phyloP scores from a whole-genome alignment of 1,140 invertebrate species.

The Forficula auricularia region DNA sequence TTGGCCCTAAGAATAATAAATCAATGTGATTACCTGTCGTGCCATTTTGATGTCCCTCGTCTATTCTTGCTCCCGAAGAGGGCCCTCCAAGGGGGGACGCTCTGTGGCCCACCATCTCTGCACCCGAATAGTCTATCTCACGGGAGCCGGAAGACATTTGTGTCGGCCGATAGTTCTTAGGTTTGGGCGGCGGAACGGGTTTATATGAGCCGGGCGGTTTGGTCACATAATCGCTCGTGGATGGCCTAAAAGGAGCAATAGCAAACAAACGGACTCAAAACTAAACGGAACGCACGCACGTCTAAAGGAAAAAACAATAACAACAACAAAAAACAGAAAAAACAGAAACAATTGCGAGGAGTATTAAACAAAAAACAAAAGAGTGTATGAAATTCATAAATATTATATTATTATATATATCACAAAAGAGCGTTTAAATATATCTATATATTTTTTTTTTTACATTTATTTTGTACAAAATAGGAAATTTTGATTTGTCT shows the following conservation, averaged over 20 bases:
- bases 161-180: constrained; percentile 72
- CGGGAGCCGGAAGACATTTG: constrained; percentile 18
- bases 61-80: no score
- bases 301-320: constrained; percentile 5
- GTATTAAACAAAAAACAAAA: no score
- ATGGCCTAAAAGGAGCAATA: constrained; percentile 24
- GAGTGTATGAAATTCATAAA: no score
- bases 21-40: constrained; percentile 2
- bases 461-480: neutral
- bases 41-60: neutral
- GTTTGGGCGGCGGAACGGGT: constrained; percentile 77
- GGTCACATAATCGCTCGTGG: constrained; percentile 23
- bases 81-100: no score
- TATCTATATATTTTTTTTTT: neutral
- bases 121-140: no score
- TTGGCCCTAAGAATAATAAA: constrained; percentile 9
- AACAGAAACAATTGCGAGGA: no score
- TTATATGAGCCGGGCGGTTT: constrained; percentile 44
- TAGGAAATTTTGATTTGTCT: no score
- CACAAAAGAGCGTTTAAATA: no score
- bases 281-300: no score
- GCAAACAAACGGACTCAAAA: constrained; percentile 26
- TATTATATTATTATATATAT: no score
- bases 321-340: no score
- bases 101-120: no score